phyloP scores from a whole-genome alignment of 2,113 vertebrate genomes.

The Neogobius melanostomus region DNA sequence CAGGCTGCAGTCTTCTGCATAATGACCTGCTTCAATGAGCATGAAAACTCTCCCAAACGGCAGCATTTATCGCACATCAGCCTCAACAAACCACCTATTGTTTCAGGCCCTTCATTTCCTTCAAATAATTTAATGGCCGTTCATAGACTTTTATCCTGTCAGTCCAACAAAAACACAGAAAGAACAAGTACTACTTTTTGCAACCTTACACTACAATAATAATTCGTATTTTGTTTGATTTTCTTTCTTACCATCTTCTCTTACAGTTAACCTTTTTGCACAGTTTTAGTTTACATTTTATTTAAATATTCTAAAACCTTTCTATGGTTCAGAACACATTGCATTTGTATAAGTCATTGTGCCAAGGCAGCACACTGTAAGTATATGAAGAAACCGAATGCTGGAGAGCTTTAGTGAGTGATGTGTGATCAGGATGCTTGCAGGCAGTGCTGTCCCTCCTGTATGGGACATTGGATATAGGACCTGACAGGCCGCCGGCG shows the following conservation, averaged over 20 bases:
- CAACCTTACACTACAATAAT: neutral
- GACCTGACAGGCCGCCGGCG: slow-evolving; percentile 59
- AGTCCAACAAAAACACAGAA: neutral
- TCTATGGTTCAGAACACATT: neutral
- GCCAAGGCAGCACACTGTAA: slow-evolving; percentile 2
- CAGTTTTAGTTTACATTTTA: too few relatives aligned
- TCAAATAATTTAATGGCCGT: slow-evolving; percentile 30
- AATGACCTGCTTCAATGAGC: slow-evolving; percentile 74
- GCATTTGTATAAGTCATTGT: neutral
- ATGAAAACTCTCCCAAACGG: slow-evolving; percentile 68
- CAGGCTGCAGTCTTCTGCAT: slow-evolving; percentile 62
- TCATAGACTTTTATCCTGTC: slow-evolving; percentile 9
- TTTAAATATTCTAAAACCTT: neutral
- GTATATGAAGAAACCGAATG: neutral
- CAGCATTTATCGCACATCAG: slow-evolving; percentile 72
- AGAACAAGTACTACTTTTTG: neutral
- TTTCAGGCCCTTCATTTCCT: slow-evolving; percentile 44
- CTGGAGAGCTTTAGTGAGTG: slow-evolving; percentile 37
- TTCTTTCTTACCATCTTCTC: too few relatives aligned
- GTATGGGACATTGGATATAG: slow-evolving; percentile 59
- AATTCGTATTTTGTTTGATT: neutral
- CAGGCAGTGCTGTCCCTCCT: slow-evolving; percentile 47
- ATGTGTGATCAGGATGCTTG: slow-evolving; percentile 37
- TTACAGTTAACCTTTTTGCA: too few relatives aligned
- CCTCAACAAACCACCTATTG: slow-evolving; percentile 61